A percentile compares a stretch with the other conserved stretches of the same genome.
Evolutionary conservation across 1,140 invertebrate species (phyloP).

Genomic region (Leptinotarsa texana): DNA sequence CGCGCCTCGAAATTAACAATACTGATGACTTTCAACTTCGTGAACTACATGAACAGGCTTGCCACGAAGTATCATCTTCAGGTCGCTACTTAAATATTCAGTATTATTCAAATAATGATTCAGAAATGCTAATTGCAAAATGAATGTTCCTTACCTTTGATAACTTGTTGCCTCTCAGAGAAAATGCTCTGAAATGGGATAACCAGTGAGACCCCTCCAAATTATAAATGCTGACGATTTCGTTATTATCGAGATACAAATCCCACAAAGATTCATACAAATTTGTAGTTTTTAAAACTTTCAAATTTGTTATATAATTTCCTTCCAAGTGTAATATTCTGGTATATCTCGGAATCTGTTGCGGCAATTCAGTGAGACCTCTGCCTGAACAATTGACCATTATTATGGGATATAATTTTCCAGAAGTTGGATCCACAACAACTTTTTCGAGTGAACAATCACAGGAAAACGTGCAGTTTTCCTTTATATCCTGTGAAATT

Average conservation of each 20-base stretch:
- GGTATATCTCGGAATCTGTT: slow-evolving; percentile 61
- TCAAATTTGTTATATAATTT: slow-evolving; percentile 56
- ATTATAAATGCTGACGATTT: slow-evolving; percentile 68
- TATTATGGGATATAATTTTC: slow-evolving; percentile 56
- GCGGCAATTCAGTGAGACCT: slow-evolving; percentile 59
- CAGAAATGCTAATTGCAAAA: too few relatives aligned
- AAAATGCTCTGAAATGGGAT: slow-evolving; percentile 72
- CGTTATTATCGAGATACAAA: slow-evolving; percentile 77
- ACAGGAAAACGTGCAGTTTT: slow-evolving; percentile 50
- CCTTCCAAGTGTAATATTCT: slow-evolving; percentile 61
- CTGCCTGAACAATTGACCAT: slow-evolving; percentile 63
- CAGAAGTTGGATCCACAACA: slow-evolving; percentile 51
- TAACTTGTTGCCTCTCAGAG: slow-evolving; percentile 72
- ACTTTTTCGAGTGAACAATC: slow-evolving; percentile 57
- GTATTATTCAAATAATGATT: too few relatives aligned
- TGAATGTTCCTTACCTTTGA: slow-evolving; percentile 62
- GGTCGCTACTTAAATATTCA: too few relatives aligned
- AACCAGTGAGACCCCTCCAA: slow-evolving; percentile 80
- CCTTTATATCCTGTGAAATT: slow-evolving; percentile 41
- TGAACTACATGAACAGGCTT: too few relatives aligned
- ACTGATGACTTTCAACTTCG: too few relatives aligned
- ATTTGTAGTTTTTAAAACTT: slow-evolving; percentile 65
- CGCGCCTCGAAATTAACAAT: too few relatives aligned
- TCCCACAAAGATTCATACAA: slow-evolving; percentile 69
- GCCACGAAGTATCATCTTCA: too few relatives aligned